Evolutionary conservation across 2,113 vertebrate species (phyloP), one percentile per base, ranked within the genome.

Genomic region (Siphamia tubifer): DNA sequence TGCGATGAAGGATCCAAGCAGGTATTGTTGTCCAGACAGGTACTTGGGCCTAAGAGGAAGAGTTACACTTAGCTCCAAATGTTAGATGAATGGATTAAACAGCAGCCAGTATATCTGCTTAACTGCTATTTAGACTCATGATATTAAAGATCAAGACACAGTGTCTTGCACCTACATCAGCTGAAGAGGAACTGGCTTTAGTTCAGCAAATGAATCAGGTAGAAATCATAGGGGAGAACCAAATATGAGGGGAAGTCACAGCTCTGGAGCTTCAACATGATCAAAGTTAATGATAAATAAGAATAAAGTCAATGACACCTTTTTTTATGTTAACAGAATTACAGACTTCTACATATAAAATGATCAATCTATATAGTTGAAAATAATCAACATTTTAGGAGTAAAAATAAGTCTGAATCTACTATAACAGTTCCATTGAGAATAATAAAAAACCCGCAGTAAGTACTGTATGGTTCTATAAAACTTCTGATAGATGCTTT

Each of bases 21-120:
- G 78, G 74, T 70, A 82, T 89, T 91, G 85, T 88, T 87, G 78
- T 87, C 74, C 75, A 61, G 90, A 89, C 87, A 88, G 87, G 81
- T 86, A 64, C 81, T 76, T 7, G 16, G 75, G 69, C 58, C 62
- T 32, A 27, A 73, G 75, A 64, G 57, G 45, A 38, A 45, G 39
- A 45, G 72, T 64, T 80, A 44, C 48, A 69, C 66, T 79, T 56
- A 56, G 60, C 40, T 78, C 28, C 44, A 52, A 61, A 77, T 56
- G 62, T 77, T 77, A 82, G 61, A 64, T 19, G 28, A 31, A 61
- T 47, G 77, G 69, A 78, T 88, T 79, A 79, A 81, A 84, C 35
- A 60, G 40, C 49, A 73, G 32, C 20, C 47, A 45, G 44, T 21
- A 39, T 38, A 39, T 68, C 71, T 64, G 67, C 76, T 24, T 43